Evolutionary conservation across 2,797 vertebrate species (phyloP).

Genomic region (Erethizon dorsatum): DNA sequence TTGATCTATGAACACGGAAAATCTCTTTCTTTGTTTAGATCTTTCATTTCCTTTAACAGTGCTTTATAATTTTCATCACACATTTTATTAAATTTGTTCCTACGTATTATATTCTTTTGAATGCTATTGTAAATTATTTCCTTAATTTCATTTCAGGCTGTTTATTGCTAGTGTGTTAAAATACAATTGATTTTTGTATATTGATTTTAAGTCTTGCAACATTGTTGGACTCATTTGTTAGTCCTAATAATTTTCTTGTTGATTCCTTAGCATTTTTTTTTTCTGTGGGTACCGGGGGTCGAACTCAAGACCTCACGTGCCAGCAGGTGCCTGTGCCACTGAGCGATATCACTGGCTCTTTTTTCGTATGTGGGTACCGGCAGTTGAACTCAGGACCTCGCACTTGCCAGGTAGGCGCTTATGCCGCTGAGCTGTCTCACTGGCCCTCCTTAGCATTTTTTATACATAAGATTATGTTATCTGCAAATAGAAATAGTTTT

Average conservation of each 20-base stretch:
- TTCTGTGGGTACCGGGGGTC: too few relatives aligned
- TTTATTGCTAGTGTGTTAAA: neutral
- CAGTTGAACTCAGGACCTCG: too few relatives aligned
- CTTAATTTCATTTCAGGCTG: neutral
- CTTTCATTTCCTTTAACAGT: neutral
- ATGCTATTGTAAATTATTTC: neutral
- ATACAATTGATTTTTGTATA: neutral
- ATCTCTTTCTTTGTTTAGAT: neutral
- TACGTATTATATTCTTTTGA: slow-evolving; percentile 17
- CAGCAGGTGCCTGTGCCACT: too few relatives aligned
- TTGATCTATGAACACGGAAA: neutral
- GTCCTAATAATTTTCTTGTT: neutral
- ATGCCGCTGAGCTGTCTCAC: too few relatives aligned
- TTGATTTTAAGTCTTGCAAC: neutral
- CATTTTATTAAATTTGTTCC: neutral
- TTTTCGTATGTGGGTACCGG: too few relatives aligned
- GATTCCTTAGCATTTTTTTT: neutral
- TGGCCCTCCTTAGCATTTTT: neutral
- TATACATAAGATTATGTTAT: neutral
- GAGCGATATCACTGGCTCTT: too few relatives aligned
- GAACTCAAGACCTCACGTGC: too few relatives aligned
- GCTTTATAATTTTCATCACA: neutral
- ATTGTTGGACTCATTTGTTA: neutral
- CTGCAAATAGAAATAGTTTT: neutral
- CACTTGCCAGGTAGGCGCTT: too few relatives aligned